Conservation (phyloP, 2,113 vertebrate genomes). For the Hemiprocne comata region DNA sequence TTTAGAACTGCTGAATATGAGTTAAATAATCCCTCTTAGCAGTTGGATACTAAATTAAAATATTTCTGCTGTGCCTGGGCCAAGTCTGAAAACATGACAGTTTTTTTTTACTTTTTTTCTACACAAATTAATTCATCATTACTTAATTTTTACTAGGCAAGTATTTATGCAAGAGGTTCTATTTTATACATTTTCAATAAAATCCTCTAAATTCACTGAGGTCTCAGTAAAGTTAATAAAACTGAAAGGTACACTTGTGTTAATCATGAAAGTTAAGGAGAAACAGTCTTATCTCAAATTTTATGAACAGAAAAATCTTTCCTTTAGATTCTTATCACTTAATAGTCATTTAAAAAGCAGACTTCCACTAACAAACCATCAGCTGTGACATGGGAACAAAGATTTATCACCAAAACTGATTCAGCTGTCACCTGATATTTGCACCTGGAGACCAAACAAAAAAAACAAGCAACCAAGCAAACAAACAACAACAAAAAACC, state of each 20-base stretch:
- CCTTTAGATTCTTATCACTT: background rate
- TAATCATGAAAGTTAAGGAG: background rate
- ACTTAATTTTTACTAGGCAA: background rate
- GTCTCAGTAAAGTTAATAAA: background rate
- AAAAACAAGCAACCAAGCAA: no score
- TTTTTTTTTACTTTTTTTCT: background rate
- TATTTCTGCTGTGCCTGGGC: conserved; percentile 21
- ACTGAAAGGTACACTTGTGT: background rate
- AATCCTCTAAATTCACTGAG: background rate
- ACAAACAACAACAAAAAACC: background rate
- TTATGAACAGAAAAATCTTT: background rate
- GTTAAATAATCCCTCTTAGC: conserved; percentile 32
- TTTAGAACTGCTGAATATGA: background rate
- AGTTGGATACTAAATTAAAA: conserved; percentile 24
- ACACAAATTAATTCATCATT: background rate
- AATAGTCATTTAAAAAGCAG: background rate
- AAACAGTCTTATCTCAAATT: background rate
- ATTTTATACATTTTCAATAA: background rate
- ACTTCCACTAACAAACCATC: background rate
- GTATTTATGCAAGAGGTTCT: background rate
- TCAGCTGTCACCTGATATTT: background rate
- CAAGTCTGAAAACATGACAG: background rate
- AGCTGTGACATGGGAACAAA: background rate
- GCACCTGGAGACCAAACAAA: background rate
- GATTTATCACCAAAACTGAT: background rate